A percentile compares a stretch with the other conserved stretches of the same genome.
Conservation (phyloP, 2,113 vertebrate genomes). For the Clarias gariepinus region DNA sequence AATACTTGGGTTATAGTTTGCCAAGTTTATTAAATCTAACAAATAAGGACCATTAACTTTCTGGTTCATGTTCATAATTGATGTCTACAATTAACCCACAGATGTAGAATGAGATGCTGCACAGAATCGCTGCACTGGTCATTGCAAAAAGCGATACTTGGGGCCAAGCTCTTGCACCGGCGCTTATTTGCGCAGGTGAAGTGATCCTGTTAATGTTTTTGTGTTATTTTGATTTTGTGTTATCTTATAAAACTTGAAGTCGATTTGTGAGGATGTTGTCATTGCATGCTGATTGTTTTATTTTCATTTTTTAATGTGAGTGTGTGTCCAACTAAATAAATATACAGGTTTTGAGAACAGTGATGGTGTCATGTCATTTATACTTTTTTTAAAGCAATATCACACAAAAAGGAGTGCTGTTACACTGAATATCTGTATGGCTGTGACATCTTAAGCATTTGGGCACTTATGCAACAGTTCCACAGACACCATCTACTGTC, state of each 20-base stretch:
- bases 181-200: neutral
- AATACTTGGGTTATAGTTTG: neutral
- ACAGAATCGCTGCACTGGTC: neutral
- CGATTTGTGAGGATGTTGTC: constrained; percentile 22
- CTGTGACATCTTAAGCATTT: too few relatives aligned
- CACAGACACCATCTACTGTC: too few relatives aligned
- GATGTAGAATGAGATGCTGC: neutral
- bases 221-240: neutral
- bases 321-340: constrained; percentile 31
- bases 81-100: neutral
- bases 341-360: neutral
- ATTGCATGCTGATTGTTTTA: constrained; percentile 25
- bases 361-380: neutral
- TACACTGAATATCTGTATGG: too few relatives aligned
- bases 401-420: too few relatives aligned
- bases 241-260: neutral
- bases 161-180: constrained; percentile 17
- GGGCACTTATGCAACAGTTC: too few relatives aligned
- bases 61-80: neutral
- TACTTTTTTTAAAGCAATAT: neutral
- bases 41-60: neutral
- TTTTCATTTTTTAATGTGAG: neutral
- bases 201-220: neutral
- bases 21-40: neutral
- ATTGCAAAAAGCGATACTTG: neutral